Percentiles rank a stretch among this genome's conserved stretches.
These are phyloP conservation scores for Polydesmus complanatus DNA, from an alignment of 2,888 invertebrate genomes.

Conservation along the genomic window DNA sequence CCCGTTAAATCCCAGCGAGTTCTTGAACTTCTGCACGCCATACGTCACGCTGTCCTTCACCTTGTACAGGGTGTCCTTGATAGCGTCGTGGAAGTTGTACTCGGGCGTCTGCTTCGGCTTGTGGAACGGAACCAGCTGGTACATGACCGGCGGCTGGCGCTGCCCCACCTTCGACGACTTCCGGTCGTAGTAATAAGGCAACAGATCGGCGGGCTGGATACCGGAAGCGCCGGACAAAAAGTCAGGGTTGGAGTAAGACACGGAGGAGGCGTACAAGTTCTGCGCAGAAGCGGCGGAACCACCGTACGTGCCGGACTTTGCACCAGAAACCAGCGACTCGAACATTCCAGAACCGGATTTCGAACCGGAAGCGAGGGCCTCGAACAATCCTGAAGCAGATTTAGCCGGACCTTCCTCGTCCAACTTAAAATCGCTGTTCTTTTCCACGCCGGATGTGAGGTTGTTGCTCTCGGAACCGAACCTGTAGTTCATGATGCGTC, in stretches of 20 bases:
- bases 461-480: no score
- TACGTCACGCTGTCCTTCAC: slow-evolving; percentile 12
- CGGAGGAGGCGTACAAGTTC: neutral
- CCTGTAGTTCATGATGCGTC: neutral
- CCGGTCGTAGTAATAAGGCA: slow-evolving; percentile 12
- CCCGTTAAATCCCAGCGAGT: slow-evolving; percentile 11
- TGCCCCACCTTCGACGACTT: neutral
- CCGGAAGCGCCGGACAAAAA: slow-evolving; percentile 1
- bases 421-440: no score
- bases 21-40: slow-evolving; percentile 13
- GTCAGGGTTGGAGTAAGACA: slow-evolving; percentile 10
- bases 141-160: neutral
- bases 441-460: no score
- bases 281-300: neutral
- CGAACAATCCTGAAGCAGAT: no score
- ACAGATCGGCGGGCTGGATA: slow-evolving; percentile 7
- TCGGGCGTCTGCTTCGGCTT: neutral
- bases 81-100: neutral
- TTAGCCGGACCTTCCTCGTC: no score
- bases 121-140: slow-evolving; percentile 8
- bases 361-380: no score
- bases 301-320: no score
- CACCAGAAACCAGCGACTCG: neutral
- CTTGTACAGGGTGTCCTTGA: slow-evolving; percentile 13
- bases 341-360: neutral